Percentiles rank a stretch among this genome's conserved stretches.
phyloP scores from a whole-genome alignment of 2,888 invertebrate species.

The Diloba caeruleocephala region DNA sequence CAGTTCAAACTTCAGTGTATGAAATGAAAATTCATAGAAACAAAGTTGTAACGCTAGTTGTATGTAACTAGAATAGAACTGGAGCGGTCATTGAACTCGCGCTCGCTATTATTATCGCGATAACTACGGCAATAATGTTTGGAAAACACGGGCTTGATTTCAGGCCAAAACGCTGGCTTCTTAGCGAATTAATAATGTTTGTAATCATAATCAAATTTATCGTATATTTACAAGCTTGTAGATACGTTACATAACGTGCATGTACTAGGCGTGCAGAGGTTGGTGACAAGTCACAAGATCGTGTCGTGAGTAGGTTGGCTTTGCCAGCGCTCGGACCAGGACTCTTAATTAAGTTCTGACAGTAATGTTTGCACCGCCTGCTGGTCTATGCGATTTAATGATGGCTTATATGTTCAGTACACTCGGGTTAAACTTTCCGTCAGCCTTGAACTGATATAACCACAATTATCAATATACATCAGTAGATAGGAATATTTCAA shows the following conservation, averaged over 20 bases:
- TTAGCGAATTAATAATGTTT: constrained; percentile 54
- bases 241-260: constrained; percentile 25
- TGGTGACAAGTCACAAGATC: constrained; percentile 57
- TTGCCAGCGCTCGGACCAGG: constrained; percentile 15
- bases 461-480: not conserved
- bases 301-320: constrained; percentile 49
- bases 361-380: constrained; percentile 33
- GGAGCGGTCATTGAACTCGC: constrained; percentile 79
- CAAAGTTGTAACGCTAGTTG: constrained; percentile 60
- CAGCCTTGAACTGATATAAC: not conserved
- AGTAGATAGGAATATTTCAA: constrained; percentile 1
- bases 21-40: constrained; percentile 69
- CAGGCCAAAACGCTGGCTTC: constrained; percentile 60
- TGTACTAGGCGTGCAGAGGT: constrained; percentile 24
- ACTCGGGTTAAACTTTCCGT: constrained; percentile 1
- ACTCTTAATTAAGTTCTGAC: constrained; percentile 33
- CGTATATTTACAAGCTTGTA: constrained; percentile 8
- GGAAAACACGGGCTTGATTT: constrained; percentile 73
- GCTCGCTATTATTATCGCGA: constrained; percentile 77
- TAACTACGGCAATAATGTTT: constrained; percentile 75
- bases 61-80: constrained; percentile 80
- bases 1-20: constrained; percentile 51
- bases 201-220: constrained; percentile 13
- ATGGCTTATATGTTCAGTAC: constrained; percentile 7
- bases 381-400: constrained; percentile 22